Base-by-base conservation (phyloP, 2,888 invertebrate species). In the Apamea anceps region DNA sequence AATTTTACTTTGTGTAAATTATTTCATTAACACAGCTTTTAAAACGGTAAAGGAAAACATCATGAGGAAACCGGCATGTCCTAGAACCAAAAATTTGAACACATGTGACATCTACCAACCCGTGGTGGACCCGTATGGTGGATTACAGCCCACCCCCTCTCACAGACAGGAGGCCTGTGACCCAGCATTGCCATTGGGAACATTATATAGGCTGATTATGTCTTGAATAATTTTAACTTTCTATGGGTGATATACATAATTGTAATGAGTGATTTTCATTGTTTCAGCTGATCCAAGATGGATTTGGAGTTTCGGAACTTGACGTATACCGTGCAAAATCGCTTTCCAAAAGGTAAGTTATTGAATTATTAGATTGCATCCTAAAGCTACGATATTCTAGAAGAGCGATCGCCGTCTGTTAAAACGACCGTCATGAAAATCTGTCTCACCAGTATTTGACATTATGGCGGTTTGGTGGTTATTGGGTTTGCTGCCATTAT, bases 261-360 rank as follows among this genome's bases (percentile, higher is more conserved):
- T 51, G 1, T 75, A 65, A 80, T 13, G 0, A 12, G 7, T 32
- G 1, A 51, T 74, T 84, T 65, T 73, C 85, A 91, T 95, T 95
- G 94, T 96, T 96, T 85, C 95, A 96, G 96, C 90, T 90, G 83
- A 89, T 85, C 85, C 88, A 94, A 91, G 87, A 97, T 97, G 97
- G 96, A 97, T 95, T 93, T 97, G 94, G 97, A 97, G 93, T 97
- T 97, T 94, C 96, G 96, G 37, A 95, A 97, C 88, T 90, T 97
- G 86, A 95, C 94, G 28, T 97, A 97, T 87, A 95, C 96, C 1
- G 95, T 97, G 60, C 91, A 93, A 72, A 95, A 91, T 84, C 92
- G 94, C 72, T 82, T 96, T 67, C 88, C 91, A 75, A 96, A 93
- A 94, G 95, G 97, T 97, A 91, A 91, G 88, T 87, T 74, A 15